phyloP scores from a whole-genome alignment of 2,888 invertebrate species.

The Drosophila kambysellisi region DNA sequence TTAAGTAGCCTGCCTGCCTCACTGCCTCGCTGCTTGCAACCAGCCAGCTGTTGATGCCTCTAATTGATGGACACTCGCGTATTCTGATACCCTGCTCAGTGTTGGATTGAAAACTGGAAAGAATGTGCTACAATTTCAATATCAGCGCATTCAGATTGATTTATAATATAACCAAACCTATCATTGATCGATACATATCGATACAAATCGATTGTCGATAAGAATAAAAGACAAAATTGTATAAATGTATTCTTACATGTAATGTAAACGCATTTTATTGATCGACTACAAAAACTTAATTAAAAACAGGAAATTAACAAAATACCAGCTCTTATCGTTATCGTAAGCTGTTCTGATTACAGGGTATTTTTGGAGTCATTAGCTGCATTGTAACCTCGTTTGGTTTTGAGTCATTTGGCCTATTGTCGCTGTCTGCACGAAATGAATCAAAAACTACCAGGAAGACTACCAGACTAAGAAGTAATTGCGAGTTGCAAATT shows the following conservation, averaged over 20 bases:
- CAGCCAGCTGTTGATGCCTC: constrained; percentile 27
- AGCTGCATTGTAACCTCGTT: background rate
- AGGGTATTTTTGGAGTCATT: background rate
- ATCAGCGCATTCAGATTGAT: too few relatives aligned
- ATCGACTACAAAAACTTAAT: background rate
- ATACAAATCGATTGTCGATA: too few relatives aligned
- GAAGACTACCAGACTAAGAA: constrained; percentile 45
- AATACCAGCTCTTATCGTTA: background rate
- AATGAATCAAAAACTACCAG: constrained; percentile 77
- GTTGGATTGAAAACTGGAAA: background rate
- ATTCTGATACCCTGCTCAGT: constrained; percentile 6
- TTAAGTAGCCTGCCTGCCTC: constrained; percentile 38
- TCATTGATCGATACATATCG: too few relatives aligned
- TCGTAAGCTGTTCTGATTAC: background rate
- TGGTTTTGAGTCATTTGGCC: constrained; percentile 70
- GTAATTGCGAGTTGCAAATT: constrained; percentile 43
- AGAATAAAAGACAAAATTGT: too few relatives aligned
- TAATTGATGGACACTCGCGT: constrained; percentile 55
- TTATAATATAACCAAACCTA: too few relatives aligned
- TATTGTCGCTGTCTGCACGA: constrained; percentile 82
- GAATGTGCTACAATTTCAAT: too few relatives aligned
- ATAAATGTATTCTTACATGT: background rate
- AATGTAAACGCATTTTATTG: background rate
- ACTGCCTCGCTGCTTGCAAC: background rate
- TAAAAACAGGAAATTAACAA: background rate